A percentile compares a stretch with the other conserved stretches of the same genome.
phyloP scores from a whole-genome alignment of 2,888 invertebrate species.

The Ichneumon xanthorius region DNA sequence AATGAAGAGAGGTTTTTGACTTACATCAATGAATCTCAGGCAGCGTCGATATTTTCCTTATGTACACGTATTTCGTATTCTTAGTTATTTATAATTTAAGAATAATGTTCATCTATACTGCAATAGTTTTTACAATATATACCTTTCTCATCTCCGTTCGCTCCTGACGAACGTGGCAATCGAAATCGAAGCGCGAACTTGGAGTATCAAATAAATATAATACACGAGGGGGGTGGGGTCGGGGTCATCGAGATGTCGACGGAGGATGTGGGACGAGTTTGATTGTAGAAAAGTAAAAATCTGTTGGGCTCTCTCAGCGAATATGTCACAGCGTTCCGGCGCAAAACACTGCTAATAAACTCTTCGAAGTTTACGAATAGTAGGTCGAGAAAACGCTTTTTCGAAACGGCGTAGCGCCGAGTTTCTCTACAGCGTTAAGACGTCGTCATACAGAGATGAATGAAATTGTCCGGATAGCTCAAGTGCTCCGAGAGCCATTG shows the following conservation, averaged over 20 bases:
- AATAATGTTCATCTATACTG: conserved; percentile 37
- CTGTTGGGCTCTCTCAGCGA: conserved; percentile 54
- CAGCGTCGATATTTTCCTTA: conserved; percentile 43
- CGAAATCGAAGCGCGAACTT: conserved; percentile 50
- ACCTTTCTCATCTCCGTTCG: conserved; percentile 32
- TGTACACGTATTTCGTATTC: conserved; percentile 54
- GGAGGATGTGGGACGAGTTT: conserved; percentile 30
- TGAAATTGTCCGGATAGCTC: conserved; percentile 99
- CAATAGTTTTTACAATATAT: conserved; percentile 46
- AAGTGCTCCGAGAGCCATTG: conserved; percentile 99
- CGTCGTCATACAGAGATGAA: conserved; percentile 91
- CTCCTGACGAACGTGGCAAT: conserved; percentile 24
- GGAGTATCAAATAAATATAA: conserved; percentile 62
- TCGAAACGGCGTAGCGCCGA: conserved; percentile 17
- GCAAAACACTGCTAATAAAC: conserved; percentile 5
- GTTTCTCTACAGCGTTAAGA: conserved; percentile 75
- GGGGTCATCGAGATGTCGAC: conserved; percentile 19
- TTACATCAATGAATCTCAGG: conserved; percentile 44
- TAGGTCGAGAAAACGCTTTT: conserved; percentile 32
- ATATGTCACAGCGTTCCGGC: conserved; percentile 38
- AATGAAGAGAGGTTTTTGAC: not conserved
- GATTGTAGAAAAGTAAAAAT: conserved; percentile 73
- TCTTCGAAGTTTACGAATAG: conserved; percentile 46
- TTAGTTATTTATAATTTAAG: conserved; percentile 39
- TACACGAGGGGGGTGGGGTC: conserved; percentile 32